phyloP scores from a whole-genome alignment of 2,888 invertebrate species.

The Megastigmus dorsalis region DNA sequence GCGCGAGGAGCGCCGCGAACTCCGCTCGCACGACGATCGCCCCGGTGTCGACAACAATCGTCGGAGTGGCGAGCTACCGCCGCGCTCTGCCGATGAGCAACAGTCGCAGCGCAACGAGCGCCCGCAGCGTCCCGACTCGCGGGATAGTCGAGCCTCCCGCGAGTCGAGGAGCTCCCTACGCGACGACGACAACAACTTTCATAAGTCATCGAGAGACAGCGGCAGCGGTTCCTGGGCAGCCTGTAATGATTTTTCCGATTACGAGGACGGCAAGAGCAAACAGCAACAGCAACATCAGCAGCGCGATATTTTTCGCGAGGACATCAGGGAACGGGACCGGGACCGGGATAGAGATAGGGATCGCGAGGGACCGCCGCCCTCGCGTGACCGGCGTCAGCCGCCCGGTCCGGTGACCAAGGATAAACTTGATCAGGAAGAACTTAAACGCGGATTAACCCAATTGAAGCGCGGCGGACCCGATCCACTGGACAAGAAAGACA shows the following conservation, averaged over 20 bases:
- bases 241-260: constrained; percentile 68
- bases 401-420: constrained; percentile 80
- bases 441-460: constrained; percentile 76
- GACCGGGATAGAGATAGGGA: constrained; percentile 51
- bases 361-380: constrained; percentile 63
- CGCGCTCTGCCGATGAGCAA: constrained; percentile 65
- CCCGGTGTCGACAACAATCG: constrained; percentile 64
- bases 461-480: constrained; percentile 73
- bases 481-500: constrained; percentile 65
- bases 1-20: constrained; percentile 66
- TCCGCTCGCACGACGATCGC: constrained; percentile 58
- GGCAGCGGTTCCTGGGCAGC: constrained; percentile 68
- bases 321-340: constrained; percentile 61
- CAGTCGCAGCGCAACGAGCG: constrained; percentile 73
- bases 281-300: constrained; percentile 55
- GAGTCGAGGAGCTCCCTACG: constrained; percentile 73
- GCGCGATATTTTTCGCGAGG: constrained; percentile 69
- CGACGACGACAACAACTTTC: constrained; percentile 64
- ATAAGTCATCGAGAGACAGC: constrained; percentile 56
- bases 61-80: constrained; percentile 60
- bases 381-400: constrained; percentile 74
- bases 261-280: constrained; percentile 64
- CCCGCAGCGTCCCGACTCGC: constrained; percentile 78
- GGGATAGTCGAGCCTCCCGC: constrained; percentile 77
- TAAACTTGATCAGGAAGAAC: constrained; percentile 78